Evolutionary conservation across 2,797 vertebrate species (phyloP).

Genomic region (Phrynocephalus forsythii): DNA sequence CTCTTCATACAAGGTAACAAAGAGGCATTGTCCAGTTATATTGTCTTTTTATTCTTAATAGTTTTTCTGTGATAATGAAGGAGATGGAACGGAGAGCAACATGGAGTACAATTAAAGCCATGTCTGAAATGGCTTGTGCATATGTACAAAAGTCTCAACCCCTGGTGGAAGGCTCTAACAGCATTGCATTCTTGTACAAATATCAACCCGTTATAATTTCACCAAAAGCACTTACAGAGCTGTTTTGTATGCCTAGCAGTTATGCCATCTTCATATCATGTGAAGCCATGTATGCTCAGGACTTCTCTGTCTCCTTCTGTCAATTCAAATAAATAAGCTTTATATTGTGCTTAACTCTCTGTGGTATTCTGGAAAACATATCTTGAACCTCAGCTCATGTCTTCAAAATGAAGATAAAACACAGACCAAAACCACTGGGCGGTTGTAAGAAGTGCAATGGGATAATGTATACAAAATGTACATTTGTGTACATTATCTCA

Average conservation of each 20-base stretch:
- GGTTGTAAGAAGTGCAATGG: neutral
- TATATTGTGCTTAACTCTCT: neutral
- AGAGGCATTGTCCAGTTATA: neutral
- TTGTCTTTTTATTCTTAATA: neutral
- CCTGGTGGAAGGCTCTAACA: neutral
- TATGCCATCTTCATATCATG: neutral
- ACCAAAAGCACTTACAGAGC: neutral
- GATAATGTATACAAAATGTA: neutral
- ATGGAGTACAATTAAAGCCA: neutral
- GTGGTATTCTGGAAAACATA: no score
- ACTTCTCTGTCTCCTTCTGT: no score
- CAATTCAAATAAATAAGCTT: neutral
- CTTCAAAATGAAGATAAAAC: neutral
- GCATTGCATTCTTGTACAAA: neutral
- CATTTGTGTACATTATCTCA: no score
- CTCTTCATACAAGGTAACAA: neutral
- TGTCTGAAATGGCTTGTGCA: neutral
- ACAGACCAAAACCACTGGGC: neutral
- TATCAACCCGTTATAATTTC: neutral
- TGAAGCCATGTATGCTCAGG: neutral
- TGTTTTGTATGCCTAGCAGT: neutral
- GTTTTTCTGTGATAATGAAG: neutral
- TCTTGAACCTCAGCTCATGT: neutral
- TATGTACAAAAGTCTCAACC: neutral
- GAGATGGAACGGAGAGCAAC: neutral